phyloP scores from a whole-genome alignment of 2,888 invertebrate species.

The Rosalia funebris region DNA sequence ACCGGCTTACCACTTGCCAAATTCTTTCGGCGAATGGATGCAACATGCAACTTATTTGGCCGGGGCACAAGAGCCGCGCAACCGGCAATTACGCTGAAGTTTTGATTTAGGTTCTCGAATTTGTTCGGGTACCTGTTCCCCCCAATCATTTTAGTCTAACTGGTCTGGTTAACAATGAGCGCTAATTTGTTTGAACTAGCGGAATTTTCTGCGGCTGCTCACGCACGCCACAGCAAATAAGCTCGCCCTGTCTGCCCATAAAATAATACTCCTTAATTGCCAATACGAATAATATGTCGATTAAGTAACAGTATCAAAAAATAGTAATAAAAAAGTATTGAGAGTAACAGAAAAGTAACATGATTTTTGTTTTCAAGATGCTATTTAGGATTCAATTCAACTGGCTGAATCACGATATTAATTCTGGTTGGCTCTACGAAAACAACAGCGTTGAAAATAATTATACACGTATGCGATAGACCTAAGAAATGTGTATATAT shows the following conservation, averaged over 20 bases:
- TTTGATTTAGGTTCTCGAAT: slow-evolving; percentile 31
- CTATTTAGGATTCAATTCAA: too few relatives aligned
- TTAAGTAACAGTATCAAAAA: too few relatives aligned
- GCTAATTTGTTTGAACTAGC: slow-evolving; percentile 16
- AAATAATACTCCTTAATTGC: too few relatives aligned
- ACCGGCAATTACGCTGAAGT: slow-evolving; percentile 26
- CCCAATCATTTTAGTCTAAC: slow-evolving; percentile 23
- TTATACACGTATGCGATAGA: too few relatives aligned
- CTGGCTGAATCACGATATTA: too few relatives aligned
- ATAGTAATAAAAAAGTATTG: too few relatives aligned
- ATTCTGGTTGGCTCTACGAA: too few relatives aligned
- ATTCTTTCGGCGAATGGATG: slow-evolving; percentile 23
- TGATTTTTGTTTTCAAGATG: too few relatives aligned
- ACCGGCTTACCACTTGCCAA: slow-evolving; percentile 34
- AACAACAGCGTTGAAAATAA: too few relatives aligned
- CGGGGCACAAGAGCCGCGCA: slow-evolving; percentile 20
- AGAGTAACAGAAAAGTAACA: too few relatives aligned
- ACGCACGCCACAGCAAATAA: slow-evolving; percentile 15
- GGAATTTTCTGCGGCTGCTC: slow-evolving; percentile 11
- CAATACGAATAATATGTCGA: too few relatives aligned
- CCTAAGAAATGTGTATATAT: too few relatives aligned
- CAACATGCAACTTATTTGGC: slow-evolving; percentile 30
- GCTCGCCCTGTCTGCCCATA: neutral
- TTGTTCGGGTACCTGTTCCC: slow-evolving; percentile 26
- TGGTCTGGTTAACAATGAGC: slow-evolving; percentile 26